These are phyloP conservation scores for Brenthis daphne DNA, from an alignment of 2,888 invertebrate species.

Conservation along the genomic window DNA sequence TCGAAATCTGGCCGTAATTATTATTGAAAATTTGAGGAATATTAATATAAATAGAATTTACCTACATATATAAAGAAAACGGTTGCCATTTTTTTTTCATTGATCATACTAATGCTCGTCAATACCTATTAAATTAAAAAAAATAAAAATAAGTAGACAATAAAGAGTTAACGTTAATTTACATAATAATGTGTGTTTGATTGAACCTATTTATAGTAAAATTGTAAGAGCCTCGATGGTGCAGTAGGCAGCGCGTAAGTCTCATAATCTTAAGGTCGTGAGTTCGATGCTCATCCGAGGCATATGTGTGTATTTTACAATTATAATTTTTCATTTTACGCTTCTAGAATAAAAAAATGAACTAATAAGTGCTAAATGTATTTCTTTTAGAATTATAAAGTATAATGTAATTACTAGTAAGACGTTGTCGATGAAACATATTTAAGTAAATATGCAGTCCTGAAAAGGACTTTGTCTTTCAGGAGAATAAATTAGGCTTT, in stretches of 20 bases:
- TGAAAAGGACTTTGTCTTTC: constrained; percentile 53
- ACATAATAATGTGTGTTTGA: no score
- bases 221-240: constrained; percentile 85
- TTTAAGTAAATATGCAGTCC: constrained; percentile 46
- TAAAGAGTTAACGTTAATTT: no score
- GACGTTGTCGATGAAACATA: not conserved
- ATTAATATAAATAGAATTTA: no score
- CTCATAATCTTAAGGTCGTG: constrained; percentile 97
- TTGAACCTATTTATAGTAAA: no score
- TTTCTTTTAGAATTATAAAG: not conserved
- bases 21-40: no score
- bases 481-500: constrained; percentile 35
- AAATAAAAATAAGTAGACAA: no score
- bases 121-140: not conserved
- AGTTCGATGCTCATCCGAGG: constrained; percentile 96
- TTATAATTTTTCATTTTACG: no score
- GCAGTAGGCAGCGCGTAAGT: constrained; percentile 95
- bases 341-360: no score
- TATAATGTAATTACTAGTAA: not conserved
- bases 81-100: no score
- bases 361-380: no score
- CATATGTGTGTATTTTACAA: constrained; percentile 29
- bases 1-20: no score
- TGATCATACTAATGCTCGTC: not conserved
- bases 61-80: no score